These are phyloP conservation scores for Synanthedon andrenaeformis DNA, from an alignment of 2,888 invertebrate genomes.

Conservation along the genomic window DNA sequence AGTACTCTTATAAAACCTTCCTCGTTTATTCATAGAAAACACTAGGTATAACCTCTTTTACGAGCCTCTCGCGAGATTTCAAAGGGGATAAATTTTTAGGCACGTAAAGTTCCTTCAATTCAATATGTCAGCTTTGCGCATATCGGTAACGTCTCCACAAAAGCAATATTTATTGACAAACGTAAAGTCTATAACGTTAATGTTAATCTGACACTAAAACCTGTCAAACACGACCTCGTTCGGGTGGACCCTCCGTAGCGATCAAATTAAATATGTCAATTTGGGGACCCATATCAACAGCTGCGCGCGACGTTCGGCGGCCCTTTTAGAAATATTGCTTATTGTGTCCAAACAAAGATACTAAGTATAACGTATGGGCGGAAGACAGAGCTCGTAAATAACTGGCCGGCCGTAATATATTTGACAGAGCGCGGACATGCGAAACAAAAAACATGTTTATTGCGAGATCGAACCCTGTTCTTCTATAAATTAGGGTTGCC, in stretches of 20 bases:
- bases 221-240: slow-evolving; percentile 60
- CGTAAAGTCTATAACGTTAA: slow-evolving; percentile 54
- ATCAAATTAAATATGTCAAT: slow-evolving; percentile 72
- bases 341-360: slow-evolving; percentile 72
- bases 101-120: slow-evolving; percentile 49
- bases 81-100: slow-evolving; percentile 51
- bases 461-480: slow-evolving; percentile 41
- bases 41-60: too few species aligned
- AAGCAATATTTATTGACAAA: slow-evolving; percentile 43
- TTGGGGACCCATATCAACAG: slow-evolving; percentile 70
- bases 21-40: too few species aligned
- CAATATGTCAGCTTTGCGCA: slow-evolving; percentile 44
- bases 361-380: slow-evolving; percentile 72
- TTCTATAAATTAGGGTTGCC: slow-evolving; percentile 51
- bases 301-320: slow-evolving; percentile 67
- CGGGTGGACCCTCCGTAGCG: slow-evolving; percentile 55
- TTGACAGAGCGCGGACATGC: slow-evolving; percentile 70
- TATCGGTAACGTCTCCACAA: slow-evolving; percentile 25
- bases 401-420: slow-evolving; percentile 69
- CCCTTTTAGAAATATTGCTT: slow-evolving; percentile 70
- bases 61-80: too few species aligned
- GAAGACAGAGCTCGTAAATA: slow-evolving; percentile 67
- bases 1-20: too few species aligned
- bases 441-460: slow-evolving; percentile 71
- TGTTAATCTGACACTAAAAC: slow-evolving; percentile 68